Evolutionary conservation across 2,797 vertebrate genomes (phyloP).

Genomic region (Micropoecilia bifurca): DNA sequence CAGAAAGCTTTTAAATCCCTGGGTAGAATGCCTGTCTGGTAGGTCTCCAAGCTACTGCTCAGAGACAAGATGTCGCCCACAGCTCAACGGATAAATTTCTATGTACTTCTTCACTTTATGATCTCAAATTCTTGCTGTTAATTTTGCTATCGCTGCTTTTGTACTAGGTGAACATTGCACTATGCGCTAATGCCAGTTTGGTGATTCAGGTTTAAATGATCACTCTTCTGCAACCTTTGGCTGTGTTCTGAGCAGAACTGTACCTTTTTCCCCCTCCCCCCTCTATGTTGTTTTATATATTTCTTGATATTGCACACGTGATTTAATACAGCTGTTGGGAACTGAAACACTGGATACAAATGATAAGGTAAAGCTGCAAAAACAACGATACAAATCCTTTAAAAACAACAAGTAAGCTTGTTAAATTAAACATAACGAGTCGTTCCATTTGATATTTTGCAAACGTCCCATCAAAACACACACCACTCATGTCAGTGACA

Average conservation of each 20-base stretch:
- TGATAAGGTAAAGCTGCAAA: background rate
- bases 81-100: background rate
- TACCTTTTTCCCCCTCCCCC: background rate
- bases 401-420: slow-evolving; percentile 3
- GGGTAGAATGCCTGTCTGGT: background rate
- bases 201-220: background rate
- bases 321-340: background rate
- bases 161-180: background rate
- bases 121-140: background rate
- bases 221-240: background rate
- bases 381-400: slow-evolving; percentile 8
- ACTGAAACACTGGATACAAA: background rate
- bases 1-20: background rate
- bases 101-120: background rate
- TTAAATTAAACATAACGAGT: slow-evolving; percentile 11
- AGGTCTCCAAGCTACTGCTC: background rate
- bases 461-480: slow-evolving; percentile 26
- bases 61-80: background rate
- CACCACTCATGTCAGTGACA: slow-evolving; percentile 12
- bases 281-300: background rate
- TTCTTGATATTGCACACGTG: background rate
- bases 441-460: slow-evolving; percentile 10
- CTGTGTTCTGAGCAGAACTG: background rate
- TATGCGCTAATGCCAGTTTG: background rate
- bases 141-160: background rate